Evolutionary conservation across 2,888 invertebrate genomes (phyloP).

Genomic region (Onthophagus sagittarius): DNA sequence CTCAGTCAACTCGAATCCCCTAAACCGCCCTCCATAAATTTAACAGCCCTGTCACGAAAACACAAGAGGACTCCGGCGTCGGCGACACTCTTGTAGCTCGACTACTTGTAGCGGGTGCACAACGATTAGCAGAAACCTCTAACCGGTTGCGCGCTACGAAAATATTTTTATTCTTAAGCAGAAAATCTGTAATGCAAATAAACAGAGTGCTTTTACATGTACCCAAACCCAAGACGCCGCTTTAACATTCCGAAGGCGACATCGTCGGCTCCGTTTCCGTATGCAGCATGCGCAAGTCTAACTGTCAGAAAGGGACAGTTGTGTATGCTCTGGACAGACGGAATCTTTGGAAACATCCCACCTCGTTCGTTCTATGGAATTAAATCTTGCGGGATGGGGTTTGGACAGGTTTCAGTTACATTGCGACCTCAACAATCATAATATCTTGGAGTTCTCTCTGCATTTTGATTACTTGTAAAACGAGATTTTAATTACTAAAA

Average conservation of each 20-base stretch:
- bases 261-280: not conserved
- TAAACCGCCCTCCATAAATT: not conserved
- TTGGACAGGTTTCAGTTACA: not conserved
- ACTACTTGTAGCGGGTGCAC: not conserved
- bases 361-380: not conserved
- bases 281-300: not conserved
- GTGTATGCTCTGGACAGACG: not conserved
- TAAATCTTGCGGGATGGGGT: not conserved
- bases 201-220: conserved; percentile 22
- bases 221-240: not conserved
- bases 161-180: conserved; percentile 21
- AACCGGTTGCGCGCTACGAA: conserved; percentile 7
- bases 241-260: not conserved
- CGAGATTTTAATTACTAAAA: too few relatives aligned
- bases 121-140: not conserved
- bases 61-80: not conserved
- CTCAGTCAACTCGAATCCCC: not conserved
- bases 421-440: not conserved
- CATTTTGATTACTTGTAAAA: too few relatives aligned
- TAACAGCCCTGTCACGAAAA: not conserved
- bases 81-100: not conserved
- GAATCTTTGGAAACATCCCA: not conserved
- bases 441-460: not conserved
- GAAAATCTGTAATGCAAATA: conserved; percentile 20
- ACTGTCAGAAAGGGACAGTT: not conserved